Evolutionary conservation across 2,888 invertebrate species (phyloP).

Genomic region (Caenorhabditis macrosperma): DNA sequence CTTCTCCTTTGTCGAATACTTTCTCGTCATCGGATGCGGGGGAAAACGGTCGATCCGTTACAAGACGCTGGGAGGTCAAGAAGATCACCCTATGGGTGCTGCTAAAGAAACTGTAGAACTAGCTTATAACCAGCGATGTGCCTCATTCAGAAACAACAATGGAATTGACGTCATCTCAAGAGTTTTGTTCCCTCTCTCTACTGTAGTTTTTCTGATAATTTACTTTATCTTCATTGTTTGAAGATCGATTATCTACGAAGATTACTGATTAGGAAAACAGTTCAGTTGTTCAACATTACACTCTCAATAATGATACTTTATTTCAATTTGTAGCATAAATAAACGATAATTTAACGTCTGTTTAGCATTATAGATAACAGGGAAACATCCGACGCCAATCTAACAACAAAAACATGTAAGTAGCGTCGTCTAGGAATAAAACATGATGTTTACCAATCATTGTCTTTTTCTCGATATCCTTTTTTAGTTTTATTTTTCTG

Average conservation of each 20-base stretch:
- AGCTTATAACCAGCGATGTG: conserved; percentile 65
- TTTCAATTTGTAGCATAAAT: too few relatives aligned
- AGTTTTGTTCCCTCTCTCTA: conserved; percentile 75
- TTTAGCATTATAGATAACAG: too few relatives aligned
- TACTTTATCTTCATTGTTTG: conserved; percentile 74
- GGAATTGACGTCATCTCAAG: conserved; percentile 76
- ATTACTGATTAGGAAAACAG: background rate
- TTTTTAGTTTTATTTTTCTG: conserved; percentile 50
- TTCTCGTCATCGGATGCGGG: conserved; percentile 77
- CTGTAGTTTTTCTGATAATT: conserved; percentile 72
- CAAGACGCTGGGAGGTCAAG: conserved; percentile 50
- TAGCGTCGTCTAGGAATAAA: background rate
- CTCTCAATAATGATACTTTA: too few relatives aligned
- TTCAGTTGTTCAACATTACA: too few relatives aligned
- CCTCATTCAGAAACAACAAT: conserved; percentile 68
- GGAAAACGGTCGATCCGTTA: conserved; percentile 70
- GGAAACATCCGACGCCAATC: background rate
- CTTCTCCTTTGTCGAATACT: conserved; percentile 78
- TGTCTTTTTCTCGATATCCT: conserved; percentile 16
- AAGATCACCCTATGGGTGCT: conserved; percentile 65
- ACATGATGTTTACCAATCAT: conserved; percentile 19
- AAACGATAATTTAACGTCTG: too few relatives aligned
- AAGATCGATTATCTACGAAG: background rate
- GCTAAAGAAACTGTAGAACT: conserved; percentile 65
- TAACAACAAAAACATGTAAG: background rate